Base-by-base conservation (phyloP, 2,888 invertebrate species). In the Polydrusus cervinus region DNA sequence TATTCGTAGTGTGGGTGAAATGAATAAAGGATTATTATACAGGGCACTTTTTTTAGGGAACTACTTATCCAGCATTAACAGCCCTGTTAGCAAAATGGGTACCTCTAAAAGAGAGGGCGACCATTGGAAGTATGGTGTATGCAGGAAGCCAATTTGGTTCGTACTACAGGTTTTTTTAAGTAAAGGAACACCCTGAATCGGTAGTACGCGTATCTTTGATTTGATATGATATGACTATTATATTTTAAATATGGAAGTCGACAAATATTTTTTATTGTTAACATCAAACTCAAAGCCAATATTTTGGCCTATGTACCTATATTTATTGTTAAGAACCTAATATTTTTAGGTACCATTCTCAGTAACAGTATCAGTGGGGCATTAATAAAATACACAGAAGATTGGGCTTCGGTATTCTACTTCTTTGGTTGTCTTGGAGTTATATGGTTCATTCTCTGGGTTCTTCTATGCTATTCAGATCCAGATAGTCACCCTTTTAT, bases 41-140 rank as follows among this genome's bases (percentile, higher is more conserved):
- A 25, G 1, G 25, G 5, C 25, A 25, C 25, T 34, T 34, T 51
- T 73, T 73, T 16, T 83, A 92, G 90, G 95, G 95, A 30, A 93
- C 94, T 6, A 95, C 95, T 0, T 95, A 93, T 84, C 95, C 94
- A 3, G 96, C 97, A 0, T 88, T 97, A 80, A 95, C 94, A 84
- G 93, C 93, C 0, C 89, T 96, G 85, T 87, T 96, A 9, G 93
- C 95, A 0, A 90, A 93, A 81, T 96, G 96, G 96, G 93, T 94
- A 0, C 95, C 95, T 0, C 87, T 93, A 0, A 90, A 91, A 1
- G 95, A 95, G 83, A 89, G 95, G 77, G 93, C 94, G 11, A 91
- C 93, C 74, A 90, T 95, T 84, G 94, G 95, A 0, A 93, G 95
- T 0, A 84, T 96, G 43, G 94, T 95, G 0, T 93, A 94, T 81